These are phyloP conservation scores for Caenorhabditis remanei DNA, from an alignment of 1,140 invertebrate genomes.

Conservation along the genomic window DNA sequence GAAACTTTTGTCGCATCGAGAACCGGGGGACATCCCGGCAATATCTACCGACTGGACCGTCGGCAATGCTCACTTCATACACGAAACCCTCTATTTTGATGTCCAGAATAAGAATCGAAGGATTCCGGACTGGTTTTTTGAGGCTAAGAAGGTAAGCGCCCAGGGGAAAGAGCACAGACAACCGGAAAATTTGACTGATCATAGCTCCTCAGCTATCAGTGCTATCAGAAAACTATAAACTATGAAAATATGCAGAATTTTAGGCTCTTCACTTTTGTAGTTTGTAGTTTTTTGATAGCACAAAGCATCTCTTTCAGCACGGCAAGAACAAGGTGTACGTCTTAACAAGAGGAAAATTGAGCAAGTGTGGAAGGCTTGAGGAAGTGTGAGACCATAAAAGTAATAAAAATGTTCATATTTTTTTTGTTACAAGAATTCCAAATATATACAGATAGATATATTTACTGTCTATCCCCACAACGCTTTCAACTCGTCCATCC, in stretches of 20 bases:
- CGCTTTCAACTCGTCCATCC: not conserved
- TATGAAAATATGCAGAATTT: no score
- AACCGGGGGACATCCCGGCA: not conserved
- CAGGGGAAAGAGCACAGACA: not conserved
- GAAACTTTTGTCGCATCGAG: not conserved
- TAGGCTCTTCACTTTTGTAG: no score
- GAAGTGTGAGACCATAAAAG: not conserved
- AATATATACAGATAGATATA: no score
- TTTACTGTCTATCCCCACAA: not conserved
- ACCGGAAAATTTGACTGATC: no score
- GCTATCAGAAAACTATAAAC: no score
- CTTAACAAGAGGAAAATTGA: not conserved
- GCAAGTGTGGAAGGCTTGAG: not conserved
- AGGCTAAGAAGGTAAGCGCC: not conserved
- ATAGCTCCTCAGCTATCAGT: no score
- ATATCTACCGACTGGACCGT: not conserved
- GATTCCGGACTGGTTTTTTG: not conserved
- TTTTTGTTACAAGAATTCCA: no score
- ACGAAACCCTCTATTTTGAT: not conserved
- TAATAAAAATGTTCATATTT: not conserved
- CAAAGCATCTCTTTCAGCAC: not conserved
- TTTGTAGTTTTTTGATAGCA: not conserved
- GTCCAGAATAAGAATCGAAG: not conserved
- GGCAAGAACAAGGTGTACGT: not conserved
- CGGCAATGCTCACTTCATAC: not conserved